Percentiles rank a stretch among this genome's conserved stretches.
phyloP scores from a whole-genome alignment of 2,113 vertebrate genomes.

The Neodontobutis hainanensis region DNA sequence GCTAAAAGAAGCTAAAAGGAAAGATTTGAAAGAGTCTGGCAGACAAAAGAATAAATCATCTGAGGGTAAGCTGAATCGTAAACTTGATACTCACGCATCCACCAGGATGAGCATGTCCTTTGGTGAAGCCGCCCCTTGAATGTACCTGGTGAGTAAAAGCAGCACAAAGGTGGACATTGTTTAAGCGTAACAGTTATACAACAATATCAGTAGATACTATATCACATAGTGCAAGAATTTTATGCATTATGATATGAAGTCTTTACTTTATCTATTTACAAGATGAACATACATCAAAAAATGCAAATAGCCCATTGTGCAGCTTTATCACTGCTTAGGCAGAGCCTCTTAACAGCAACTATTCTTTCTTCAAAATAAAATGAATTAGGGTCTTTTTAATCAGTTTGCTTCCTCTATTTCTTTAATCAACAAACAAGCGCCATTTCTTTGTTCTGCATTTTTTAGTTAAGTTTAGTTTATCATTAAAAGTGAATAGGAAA shows the following conservation, averaged over 20 bases:
- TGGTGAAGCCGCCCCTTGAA: conserved; percentile 96
- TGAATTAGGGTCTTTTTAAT: conserved; percentile 24
- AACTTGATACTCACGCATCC: conserved; percentile 88
- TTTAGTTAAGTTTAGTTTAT: too few species aligned
- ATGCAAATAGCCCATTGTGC: not conserved
- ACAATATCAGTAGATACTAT: too few species aligned
- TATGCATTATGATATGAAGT: too few species aligned
- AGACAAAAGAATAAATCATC: conserved; percentile 34
- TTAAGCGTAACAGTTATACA: too few species aligned
- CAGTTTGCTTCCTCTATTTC: conserved; percentile 7
- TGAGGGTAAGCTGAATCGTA: conserved; percentile 49
- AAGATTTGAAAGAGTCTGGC: not conserved
- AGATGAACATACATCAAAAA: not conserved
- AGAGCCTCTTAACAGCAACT: not conserved
- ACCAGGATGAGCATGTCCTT: conserved; percentile 99
- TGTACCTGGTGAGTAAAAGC: conserved; percentile 85
- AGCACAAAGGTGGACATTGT: not conserved
- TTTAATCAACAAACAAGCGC: conserved; percentile 34
- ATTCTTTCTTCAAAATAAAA: conserved; percentile 9
- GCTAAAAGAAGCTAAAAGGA: not conserved
- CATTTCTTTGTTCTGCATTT: not conserved
- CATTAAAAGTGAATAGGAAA: too few species aligned
- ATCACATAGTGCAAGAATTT: too few species aligned
- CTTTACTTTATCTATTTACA: not conserved
- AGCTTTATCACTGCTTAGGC: not conserved